A percentile compares a stretch with the other conserved stretches of the same genome.
phyloP scores from a whole-genome alignment of 2,888 invertebrate genomes.

The Chrysolina americana region DNA sequence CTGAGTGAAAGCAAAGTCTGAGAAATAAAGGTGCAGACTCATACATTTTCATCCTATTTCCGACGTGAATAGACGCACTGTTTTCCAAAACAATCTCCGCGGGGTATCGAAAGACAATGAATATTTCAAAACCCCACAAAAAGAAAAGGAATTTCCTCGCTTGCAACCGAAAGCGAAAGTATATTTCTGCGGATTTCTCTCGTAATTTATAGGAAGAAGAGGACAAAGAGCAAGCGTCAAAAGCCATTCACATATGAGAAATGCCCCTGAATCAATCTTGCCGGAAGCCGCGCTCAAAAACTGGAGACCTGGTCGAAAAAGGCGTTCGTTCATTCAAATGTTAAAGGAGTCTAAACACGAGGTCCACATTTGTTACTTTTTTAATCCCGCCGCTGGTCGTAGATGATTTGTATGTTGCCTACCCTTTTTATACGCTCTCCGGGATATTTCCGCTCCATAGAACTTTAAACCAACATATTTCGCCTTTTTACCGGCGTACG shows the following conservation, averaged over 20 bases:
- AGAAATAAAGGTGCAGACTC: neutral
- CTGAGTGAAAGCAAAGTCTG: neutral
- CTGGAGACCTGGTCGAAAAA: slow-evolving; percentile 36
- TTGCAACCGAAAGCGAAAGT: slow-evolving; percentile 20
- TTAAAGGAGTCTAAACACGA: slow-evolving; percentile 58
- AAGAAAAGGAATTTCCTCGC: slow-evolving; percentile 6
- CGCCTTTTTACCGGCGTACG: slow-evolving; percentile 47
- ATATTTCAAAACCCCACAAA: slow-evolving; percentile 14
- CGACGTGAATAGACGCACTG: neutral
- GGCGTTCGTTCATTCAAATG: slow-evolving; percentile 45
- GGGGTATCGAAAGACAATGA: slow-evolving; percentile 13
- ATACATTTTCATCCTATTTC: neutral
- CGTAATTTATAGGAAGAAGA: slow-evolving; percentile 20
- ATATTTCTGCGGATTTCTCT: slow-evolving; percentile 13
- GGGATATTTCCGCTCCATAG: slow-evolving; percentile 62
- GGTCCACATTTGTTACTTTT: slow-evolving; percentile 62
- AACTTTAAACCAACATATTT: slow-evolving; percentile 63
- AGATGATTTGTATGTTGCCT: slow-evolving; percentile 63
- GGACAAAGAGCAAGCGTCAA: slow-evolving; percentile 23
- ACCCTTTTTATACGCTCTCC: slow-evolving; percentile 61
- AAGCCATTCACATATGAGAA: slow-evolving; percentile 22
- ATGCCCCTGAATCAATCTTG: slow-evolving; percentile 33
- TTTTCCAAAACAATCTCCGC: neutral
- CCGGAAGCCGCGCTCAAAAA: slow-evolving; percentile 32
- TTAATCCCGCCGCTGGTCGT: slow-evolving; percentile 58